Evolutionary conservation across 2,797 vertebrate species (phyloP).

Genomic region (Microcaecilia unicolor): DNA sequence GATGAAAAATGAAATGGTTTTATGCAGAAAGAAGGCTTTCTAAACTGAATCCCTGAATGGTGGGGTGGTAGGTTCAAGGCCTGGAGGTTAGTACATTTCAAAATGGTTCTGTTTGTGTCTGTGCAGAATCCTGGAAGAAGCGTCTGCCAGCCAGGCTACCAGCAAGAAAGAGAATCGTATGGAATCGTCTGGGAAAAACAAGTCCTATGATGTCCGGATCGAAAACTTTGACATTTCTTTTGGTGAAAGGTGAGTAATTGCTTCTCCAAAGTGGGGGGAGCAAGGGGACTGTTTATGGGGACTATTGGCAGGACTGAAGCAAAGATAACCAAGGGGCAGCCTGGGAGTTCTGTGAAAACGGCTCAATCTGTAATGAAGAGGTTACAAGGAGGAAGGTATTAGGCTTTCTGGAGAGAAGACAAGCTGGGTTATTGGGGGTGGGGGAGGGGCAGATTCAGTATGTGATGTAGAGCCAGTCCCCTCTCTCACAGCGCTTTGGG

Average conservation of each 20-base stretch:
- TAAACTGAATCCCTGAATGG: no score
- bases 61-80: no score
- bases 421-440: no score
- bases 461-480: not conserved
- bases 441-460: no score
- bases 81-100: no score
- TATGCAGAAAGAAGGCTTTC: no score
- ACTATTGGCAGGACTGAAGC: no score
- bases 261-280: not conserved
- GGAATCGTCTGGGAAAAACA: slow-evolving; percentile 89
- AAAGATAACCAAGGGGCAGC: not conserved
- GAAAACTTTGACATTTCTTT: slow-evolving; percentile 97
- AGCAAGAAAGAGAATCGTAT: slow-evolving; percentile 87
- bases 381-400: not conserved
- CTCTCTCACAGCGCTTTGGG: not conserved
- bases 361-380: not conserved
- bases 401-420: no score
- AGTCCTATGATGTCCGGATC: slow-evolving; percentile 88
- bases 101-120: no score
- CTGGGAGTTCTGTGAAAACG: no score
- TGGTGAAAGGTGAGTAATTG: slow-evolving; percentile 78
- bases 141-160: slow-evolving; percentile 90
- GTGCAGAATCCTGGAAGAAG: slow-evolving; percentile 84
- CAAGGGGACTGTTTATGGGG: no score
- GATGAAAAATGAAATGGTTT: no score